phyloP scores from a whole-genome alignment of 2,888 invertebrate genomes.

The Cerastis leucographa region DNA sequence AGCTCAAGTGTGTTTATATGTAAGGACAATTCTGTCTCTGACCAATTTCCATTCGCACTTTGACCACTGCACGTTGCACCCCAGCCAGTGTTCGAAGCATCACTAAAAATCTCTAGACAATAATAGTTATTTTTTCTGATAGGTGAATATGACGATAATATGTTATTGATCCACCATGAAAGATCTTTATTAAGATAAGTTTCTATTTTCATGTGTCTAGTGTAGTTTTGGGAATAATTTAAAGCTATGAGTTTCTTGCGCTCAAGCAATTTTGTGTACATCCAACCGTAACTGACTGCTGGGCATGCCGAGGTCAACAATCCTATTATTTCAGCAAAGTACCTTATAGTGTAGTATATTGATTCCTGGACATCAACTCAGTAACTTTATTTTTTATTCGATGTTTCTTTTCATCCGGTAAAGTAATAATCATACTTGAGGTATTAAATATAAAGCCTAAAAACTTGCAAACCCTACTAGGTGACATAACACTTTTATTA shows the following conservation, averaged over 20 bases:
- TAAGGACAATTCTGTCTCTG: not conserved
- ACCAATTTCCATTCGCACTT: not conserved
- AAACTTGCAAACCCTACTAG: too few species aligned
- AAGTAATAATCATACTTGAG: too few species aligned
- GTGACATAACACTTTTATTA: too few species aligned
- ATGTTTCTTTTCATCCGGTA: too few species aligned
- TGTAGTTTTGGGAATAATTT: not conserved
- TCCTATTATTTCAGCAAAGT: not conserved
- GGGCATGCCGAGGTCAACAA: not conserved
- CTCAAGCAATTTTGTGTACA: not conserved
- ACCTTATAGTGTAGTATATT: not conserved
- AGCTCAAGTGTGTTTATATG: slow-evolving; percentile 5
- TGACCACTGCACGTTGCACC: not conserved
- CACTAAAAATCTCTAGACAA: too few species aligned
- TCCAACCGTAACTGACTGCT: not conserved
- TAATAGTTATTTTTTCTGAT: too few species aligned
- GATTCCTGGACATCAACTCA: not conserved
- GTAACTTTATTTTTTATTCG: too few species aligned
- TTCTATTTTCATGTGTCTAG: too few species aligned
- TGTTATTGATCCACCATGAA: too few species aligned
- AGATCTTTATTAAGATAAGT: too few species aligned
- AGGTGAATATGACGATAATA: too few species aligned
- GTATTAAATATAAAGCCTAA: too few species aligned
- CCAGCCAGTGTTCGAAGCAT: not conserved
- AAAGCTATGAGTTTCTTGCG: not conserved